A percentile compares a stretch with the other conserved stretches of the same genome.
Evolutionary conservation across 2,888 invertebrate genomes (phyloP).

Genomic region (Dolichopus griseipennis): DNA sequence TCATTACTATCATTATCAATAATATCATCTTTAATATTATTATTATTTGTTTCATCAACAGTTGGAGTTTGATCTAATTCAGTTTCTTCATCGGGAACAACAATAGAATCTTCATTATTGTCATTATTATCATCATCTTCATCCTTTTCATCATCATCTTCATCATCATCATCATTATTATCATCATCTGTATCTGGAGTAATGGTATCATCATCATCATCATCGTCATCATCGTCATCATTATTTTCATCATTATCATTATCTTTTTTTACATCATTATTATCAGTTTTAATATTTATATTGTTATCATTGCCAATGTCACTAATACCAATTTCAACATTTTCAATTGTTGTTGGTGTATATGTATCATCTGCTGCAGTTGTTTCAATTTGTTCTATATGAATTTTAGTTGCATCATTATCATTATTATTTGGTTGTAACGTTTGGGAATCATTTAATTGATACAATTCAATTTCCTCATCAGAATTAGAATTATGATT

Average conservation of each 20-base stretch:
- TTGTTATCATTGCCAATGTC: too few species aligned
- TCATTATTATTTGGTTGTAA: slow-evolving; percentile 7
- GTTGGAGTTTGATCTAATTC: slow-evolving; percentile 13
- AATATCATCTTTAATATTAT: slow-evolving; percentile 23
- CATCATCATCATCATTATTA: slow-evolving; percentile 18
- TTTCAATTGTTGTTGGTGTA: slow-evolving; percentile 8
- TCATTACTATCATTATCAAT: slow-evolving; percentile 14
- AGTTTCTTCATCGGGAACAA: slow-evolving; percentile 21
- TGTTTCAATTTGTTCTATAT: too few species aligned
- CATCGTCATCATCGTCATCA: slow-evolving; percentile 23
- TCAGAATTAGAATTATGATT: slow-evolving; percentile 23
- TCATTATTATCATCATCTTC: slow-evolving; percentile 17
- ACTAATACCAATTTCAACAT: slow-evolving; percentile 23
- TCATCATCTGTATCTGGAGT: slow-evolving; percentile 16
- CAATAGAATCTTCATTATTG: slow-evolving; percentile 13
- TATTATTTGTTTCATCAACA: slow-evolving; percentile 21
- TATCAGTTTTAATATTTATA: too few species aligned
- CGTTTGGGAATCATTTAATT: slow-evolving; percentile 19
- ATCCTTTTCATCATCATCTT: slow-evolving; percentile 16
- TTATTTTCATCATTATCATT: slow-evolving; percentile 20
- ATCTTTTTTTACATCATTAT: too few species aligned
- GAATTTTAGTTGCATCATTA: slow-evolving; percentile 2
- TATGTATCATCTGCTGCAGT: background rate
- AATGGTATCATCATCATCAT: background rate
- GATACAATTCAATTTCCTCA: slow-evolving; percentile 29